Percentiles rank a stretch among this genome's conserved stretches.
Conservation (phyloP, 2,888 invertebrate species). For the Acronicta psi region DNA sequence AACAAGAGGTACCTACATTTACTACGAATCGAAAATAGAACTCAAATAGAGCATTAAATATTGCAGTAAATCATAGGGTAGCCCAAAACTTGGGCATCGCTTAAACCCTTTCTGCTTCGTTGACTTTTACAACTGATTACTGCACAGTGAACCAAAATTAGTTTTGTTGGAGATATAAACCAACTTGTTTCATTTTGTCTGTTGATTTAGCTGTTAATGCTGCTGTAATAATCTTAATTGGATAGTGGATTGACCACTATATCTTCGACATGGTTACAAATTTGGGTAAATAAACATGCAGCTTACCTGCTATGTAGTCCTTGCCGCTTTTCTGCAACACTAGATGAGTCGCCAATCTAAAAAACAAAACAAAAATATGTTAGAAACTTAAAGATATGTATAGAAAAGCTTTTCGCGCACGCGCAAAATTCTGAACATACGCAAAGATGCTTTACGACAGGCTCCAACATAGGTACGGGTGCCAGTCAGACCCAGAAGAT, state of each 20-base stretch:
- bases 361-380: too few relatives aligned
- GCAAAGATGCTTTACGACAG: too few relatives aligned
- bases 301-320: too few relatives aligned
- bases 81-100: constrained; percentile 12
- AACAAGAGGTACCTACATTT: neutral
- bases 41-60: constrained; percentile 5
- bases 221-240: neutral
- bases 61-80: constrained; percentile 22
- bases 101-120: constrained; percentile 24
- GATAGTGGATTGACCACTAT: neutral
- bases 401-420: too few relatives aligned
- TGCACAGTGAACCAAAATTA: constrained; percentile 13
- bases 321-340: too few relatives aligned
- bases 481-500: too few relatives aligned
- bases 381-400: too few relatives aligned
- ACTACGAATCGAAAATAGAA: neutral
- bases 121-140: constrained; percentile 20
- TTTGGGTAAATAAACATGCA: too few relatives aligned
- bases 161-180: neutral
- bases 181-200: neutral
- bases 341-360: neutral
- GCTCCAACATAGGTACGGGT: too few relatives aligned
- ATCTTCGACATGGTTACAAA: too few relatives aligned
- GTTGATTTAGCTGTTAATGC: neutral
- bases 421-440: too few relatives aligned